phyloP scores from a whole-genome alignment of 2,888 invertebrate genomes.

The Malacosoma neustria region DNA sequence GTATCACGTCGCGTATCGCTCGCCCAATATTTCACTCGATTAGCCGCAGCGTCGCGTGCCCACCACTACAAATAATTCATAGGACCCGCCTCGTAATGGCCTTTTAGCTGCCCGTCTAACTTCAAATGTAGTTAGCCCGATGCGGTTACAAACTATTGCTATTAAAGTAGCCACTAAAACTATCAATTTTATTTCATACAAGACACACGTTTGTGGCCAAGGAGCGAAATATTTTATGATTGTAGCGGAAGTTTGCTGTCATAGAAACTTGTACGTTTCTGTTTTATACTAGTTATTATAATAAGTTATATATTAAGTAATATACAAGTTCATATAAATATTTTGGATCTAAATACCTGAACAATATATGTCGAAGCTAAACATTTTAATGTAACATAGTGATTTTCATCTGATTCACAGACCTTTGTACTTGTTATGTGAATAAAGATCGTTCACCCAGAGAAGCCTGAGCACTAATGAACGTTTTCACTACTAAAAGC shows the following conservation, averaged over 20 bases:
- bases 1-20: slow-evolving; percentile 21
- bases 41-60: slow-evolving; percentile 43
- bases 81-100: slow-evolving; percentile 59
- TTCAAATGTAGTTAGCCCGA: slow-evolving; percentile 57
- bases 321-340: too few species aligned
- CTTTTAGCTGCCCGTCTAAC: slow-evolving; percentile 65
- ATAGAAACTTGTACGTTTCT: background rate
- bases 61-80: slow-evolving; percentile 66
- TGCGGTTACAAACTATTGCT: slow-evolving; percentile 47
- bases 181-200: slow-evolving; percentile 30
- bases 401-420: too few species aligned
- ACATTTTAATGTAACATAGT: too few species aligned
- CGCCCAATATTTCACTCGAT: slow-evolving; percentile 48
- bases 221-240: background rate
- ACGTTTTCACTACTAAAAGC: slow-evolving; percentile 20
- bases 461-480: slow-evolving; percentile 5
- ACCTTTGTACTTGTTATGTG: background rate
- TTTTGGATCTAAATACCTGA: too few species aligned
- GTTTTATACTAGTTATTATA: background rate
- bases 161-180: slow-evolving; percentile 46
- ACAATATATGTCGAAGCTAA: too few species aligned
- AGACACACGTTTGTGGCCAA: slow-evolving; percentile 12
- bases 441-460: background rate
- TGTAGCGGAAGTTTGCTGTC: background rate
- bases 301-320: background rate